phyloP scores from a whole-genome alignment of 2,888 invertebrate species.

The Aelia acuminata region DNA sequence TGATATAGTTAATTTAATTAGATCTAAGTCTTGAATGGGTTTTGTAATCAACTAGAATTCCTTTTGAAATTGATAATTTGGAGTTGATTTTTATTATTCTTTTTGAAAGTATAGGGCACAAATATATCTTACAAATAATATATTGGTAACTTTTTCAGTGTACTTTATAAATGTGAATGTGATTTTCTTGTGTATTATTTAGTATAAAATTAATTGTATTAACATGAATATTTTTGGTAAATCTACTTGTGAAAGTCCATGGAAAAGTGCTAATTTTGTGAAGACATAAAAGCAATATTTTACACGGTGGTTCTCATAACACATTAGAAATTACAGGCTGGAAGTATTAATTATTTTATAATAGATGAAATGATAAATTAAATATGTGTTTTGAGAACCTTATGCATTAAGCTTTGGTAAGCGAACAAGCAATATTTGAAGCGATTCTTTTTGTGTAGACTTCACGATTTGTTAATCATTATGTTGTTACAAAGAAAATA shows the following conservation, averaged over 20 bases:
- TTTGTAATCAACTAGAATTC: background rate
- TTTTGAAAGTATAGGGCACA: background rate
- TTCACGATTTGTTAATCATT: slow-evolving; percentile 60
- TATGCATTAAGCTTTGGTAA: slow-evolving; percentile 65
- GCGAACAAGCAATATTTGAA: slow-evolving; percentile 64
- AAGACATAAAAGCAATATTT: slow-evolving; percentile 62
- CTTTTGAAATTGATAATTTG: background rate
- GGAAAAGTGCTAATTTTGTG: slow-evolving; percentile 50
- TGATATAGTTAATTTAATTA: slow-evolving; percentile 32
- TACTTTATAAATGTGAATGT: background rate
- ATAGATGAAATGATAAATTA: background rate
- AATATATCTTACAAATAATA: background rate
- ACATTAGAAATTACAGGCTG: slow-evolving; percentile 48
- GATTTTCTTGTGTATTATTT: background rate
- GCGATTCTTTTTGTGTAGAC: slow-evolving; percentile 61
- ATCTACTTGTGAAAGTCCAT: slow-evolving; percentile 14
- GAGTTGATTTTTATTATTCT: background rate
- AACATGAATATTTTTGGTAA: slow-evolving; percentile 40
- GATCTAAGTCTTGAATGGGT: slow-evolving; percentile 11
- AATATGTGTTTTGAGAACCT: slow-evolving; percentile 61
- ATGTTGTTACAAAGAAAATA: slow-evolving; percentile 58
- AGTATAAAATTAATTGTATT: slow-evolving; percentile 19
- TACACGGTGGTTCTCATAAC: slow-evolving; percentile 63
- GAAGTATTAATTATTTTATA: background rate
- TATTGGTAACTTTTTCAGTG: background rate